phyloP scores from a whole-genome alignment of 2,888 invertebrate species.

The Strigamia transsilvanica region DNA sequence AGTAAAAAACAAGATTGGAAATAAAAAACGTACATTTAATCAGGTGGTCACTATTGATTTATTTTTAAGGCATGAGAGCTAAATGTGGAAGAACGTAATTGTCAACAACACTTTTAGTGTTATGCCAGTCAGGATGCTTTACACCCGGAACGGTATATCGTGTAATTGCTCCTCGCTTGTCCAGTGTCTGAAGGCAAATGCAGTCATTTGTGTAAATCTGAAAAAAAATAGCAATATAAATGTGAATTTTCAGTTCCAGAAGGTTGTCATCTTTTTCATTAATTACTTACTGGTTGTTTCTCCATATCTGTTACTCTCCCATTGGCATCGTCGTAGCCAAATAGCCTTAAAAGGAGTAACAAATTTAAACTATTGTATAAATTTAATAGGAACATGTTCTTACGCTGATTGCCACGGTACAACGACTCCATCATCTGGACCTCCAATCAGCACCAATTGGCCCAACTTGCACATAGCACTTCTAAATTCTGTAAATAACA shows the following conservation, averaged over 20 bases:
- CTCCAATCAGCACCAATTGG: background rate
- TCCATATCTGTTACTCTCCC: background rate
- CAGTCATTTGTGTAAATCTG: background rate
- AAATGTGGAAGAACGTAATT: too few species aligned
- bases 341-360: background rate
- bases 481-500: background rate
- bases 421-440: background rate
- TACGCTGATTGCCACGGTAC: too few species aligned
- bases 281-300: background rate
- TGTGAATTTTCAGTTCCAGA: background rate
- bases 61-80: too few species aligned
- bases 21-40: too few species aligned
- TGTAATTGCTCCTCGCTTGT: too few species aligned
- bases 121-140: too few species aligned
- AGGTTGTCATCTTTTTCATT: too few species aligned
- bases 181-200: too few species aligned
- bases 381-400: background rate
- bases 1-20: too few species aligned
- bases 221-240: background rate
- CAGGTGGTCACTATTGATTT: too few species aligned
- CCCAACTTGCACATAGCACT: background rate
- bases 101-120: too few species aligned
- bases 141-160: too few species aligned
- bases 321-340: background rate
- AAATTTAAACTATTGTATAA: background rate